Evolutionary conservation across 2,888 invertebrate species (phyloP).

Genomic region (Caenorhabditis doughertyi): DNA sequence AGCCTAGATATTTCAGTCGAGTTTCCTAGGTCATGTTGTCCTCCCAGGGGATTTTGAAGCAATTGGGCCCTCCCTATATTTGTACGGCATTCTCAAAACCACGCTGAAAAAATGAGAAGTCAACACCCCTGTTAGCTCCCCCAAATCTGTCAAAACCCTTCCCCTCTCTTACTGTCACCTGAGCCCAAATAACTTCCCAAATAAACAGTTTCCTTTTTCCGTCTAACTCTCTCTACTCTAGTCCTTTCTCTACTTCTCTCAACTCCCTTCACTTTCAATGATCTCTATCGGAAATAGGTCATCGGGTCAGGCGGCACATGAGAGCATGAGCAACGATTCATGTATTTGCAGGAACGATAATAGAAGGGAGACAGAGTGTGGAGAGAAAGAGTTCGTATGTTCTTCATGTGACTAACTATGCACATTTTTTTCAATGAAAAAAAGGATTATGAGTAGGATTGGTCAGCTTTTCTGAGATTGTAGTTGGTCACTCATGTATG

Average conservation of each 20-base stretch:
- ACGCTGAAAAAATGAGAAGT: too few species aligned
- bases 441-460: too few species aligned
- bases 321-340: conserved; percentile 44
- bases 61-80: too few species aligned
- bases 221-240: not conserved
- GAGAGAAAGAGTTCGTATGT: conserved; percentile 19
- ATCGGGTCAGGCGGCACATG: not conserved
- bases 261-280: not conserved
- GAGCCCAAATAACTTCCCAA: not conserved
- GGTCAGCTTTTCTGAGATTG: too few species aligned
- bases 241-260: conserved; percentile 6
- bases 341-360: conserved; percentile 50
- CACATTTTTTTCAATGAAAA: too few species aligned
- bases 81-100: too few species aligned
- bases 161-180: too few species aligned
- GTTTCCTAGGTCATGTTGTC: too few species aligned
- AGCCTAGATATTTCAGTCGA: too few species aligned
- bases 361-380: not conserved
- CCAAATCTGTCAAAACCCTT: not conserved
- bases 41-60: too few species aligned
- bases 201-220: conserved; percentile 13
- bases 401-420: conserved; percentile 15
- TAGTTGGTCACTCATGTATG: too few species aligned
- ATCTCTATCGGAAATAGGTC: not conserved
- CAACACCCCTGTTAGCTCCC: too few species aligned